These are phyloP conservation scores for Benthosema pterotum DNA, from an alignment of 2,797 vertebrate genomes.

Conservation along the genomic window DNA sequence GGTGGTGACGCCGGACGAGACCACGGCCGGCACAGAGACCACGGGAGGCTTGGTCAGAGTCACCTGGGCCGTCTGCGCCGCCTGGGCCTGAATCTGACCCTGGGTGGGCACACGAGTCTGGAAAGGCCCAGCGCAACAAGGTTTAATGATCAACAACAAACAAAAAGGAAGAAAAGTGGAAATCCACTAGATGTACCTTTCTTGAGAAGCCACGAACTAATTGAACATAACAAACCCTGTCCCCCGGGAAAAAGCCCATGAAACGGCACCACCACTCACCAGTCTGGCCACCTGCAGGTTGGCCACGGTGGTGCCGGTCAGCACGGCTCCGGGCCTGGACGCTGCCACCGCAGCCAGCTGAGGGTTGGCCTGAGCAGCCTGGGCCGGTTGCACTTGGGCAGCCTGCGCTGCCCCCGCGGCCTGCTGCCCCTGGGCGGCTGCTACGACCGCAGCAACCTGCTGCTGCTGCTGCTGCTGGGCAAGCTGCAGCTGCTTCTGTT, in stretches of 20 bases:
- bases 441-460: conserved; percentile 54
- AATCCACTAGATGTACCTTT: too few species aligned
- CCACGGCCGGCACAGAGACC: conserved; percentile 89
- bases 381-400: conserved; percentile 83
- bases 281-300: conserved; percentile 92
- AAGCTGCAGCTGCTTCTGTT: conserved; percentile 91
- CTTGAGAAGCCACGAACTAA: background rate
- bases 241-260: too few species aligned
- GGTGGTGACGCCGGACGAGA: conserved; percentile 88
- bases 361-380: conserved; percentile 74
- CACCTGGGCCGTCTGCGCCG: conserved; percentile 86
- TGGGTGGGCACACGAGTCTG: conserved; percentile 85
- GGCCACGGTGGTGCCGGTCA: conserved; percentile 85
- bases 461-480: conserved; percentile 83
- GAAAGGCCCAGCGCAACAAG: conserved; percentile 1
- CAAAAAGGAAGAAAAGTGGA: background rate
- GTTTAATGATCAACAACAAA: background rate
- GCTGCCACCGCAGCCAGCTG: conserved; percentile 90
- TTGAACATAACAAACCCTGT: background rate
- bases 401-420: conserved; percentile 75
- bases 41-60: conserved; percentile 90
- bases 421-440: conserved; percentile 79
- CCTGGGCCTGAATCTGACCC: conserved; percentile 83
- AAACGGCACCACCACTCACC: conserved; percentile 73
- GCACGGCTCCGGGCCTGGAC: conserved; percentile 85